A percentile compares a stretch with the other conserved stretches of the same genome.
phyloP scores from a whole-genome alignment of 2,888 invertebrate species.

The Pyrrhosoma nymphula region DNA sequence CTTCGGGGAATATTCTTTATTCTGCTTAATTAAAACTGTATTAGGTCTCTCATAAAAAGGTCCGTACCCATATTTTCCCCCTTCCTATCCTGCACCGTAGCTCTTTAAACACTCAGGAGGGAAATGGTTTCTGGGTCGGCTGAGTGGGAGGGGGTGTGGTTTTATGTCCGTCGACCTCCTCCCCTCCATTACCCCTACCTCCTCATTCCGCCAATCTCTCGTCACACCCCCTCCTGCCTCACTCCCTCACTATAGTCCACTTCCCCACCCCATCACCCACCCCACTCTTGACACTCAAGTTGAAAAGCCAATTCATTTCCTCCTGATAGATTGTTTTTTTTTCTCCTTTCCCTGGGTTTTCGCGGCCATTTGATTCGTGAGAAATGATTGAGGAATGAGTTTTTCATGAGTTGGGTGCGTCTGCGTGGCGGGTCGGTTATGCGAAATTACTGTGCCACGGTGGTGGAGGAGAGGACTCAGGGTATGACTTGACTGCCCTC shows the following conservation, averaged over 20 bases:
- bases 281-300: background rate
- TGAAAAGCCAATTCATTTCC: slow-evolving; percentile 28
- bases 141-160: background rate
- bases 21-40: slow-evolving; percentile 41
- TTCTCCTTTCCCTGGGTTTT: background rate
- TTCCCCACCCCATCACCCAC: background rate
- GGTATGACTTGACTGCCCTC: background rate
- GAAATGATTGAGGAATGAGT: slow-evolving; percentile 38
- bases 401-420: background rate
- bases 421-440: background rate
- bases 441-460: background rate
- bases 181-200: background rate
- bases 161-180: background rate
- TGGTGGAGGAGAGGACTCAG: background rate
- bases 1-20: background rate
- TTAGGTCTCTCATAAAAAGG: background rate
- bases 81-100: background rate
- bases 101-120: background rate
- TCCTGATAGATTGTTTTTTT: slow-evolving; percentile 28
- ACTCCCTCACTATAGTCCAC: background rate
- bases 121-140: background rate
- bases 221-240: background rate
- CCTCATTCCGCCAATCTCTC: background rate
- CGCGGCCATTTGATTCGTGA: background rate
- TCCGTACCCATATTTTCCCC: background rate